Evolutionary conservation across 2,113 vertebrate species (phyloP).

Genomic region (Odontesthes bonariensis): DNA sequence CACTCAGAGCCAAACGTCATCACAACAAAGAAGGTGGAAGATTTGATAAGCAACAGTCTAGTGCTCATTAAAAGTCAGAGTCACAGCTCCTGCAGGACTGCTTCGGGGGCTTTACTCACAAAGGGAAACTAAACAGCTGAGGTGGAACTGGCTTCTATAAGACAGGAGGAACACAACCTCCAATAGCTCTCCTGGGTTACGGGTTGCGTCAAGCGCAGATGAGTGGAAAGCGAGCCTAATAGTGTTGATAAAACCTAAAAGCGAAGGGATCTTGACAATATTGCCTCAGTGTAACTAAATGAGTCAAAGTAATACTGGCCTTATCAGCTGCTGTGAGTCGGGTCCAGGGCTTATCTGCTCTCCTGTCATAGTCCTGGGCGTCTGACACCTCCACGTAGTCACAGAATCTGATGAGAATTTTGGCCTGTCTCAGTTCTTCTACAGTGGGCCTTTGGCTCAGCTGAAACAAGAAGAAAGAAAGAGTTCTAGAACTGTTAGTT

Average conservation of each 20-base stretch:
- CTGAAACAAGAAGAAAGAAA: conserved; percentile 73
- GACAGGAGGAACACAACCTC: conserved; percentile 31
- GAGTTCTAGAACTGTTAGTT: no score
- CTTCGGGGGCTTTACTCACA: conserved; percentile 46
- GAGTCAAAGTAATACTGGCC: conserved; percentile 76
- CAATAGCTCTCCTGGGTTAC: not conserved
- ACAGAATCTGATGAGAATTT: conserved; percentile 97
- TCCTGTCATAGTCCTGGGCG: conserved; percentile 95
- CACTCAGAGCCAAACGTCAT: conserved; percentile 24
- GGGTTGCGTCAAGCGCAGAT: conserved; percentile 4
- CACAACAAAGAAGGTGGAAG: conserved; percentile 14
- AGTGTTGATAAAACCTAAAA: conserved; percentile 17
- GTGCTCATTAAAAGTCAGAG: conserved; percentile 65
- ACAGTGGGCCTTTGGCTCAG: conserved; percentile 98
- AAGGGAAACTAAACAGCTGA: conserved; percentile 43
- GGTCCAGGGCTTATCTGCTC: conserved; percentile 98
- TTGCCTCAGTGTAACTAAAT: conserved; percentile 19
- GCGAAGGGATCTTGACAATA: conserved; percentile 8
- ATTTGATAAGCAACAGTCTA: conserved; percentile 23
- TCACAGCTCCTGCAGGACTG: conserved; percentile 29
- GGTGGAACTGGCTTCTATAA: conserved; percentile 33
- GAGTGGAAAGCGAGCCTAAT: not conserved
- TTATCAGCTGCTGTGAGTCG: conserved; percentile 97
- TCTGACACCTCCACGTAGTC: conserved; percentile 98
- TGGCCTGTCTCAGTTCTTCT: conserved; percentile 94